Evolutionary conservation across 2,888 invertebrate species (phyloP).

Genomic region (Sarcophaga rosellei): DNA sequence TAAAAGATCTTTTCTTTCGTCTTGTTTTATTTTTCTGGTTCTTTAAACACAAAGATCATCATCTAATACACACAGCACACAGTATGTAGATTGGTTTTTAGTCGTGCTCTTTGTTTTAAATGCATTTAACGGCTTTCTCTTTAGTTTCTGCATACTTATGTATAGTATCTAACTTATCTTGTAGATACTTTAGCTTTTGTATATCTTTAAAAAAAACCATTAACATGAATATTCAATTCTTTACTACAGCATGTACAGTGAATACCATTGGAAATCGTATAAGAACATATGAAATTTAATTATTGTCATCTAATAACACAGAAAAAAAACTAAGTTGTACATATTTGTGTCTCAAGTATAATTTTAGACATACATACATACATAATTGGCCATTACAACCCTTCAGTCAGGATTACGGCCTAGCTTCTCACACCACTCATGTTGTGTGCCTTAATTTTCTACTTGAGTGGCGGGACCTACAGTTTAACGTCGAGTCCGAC

Average conservation of each 20-base stretch:
- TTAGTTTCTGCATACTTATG: neutral
- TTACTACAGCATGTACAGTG: neutral
- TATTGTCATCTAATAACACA: too few relatives aligned
- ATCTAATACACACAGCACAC: neutral
- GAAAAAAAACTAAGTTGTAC: too few relatives aligned
- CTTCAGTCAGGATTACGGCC: too few relatives aligned
- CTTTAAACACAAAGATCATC: constrained; percentile 14
- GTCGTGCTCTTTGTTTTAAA: neutral
- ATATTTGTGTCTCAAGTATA: too few relatives aligned
- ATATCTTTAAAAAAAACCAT: constrained; percentile 31
- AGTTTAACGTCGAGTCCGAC: too few relatives aligned
- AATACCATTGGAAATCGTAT: too few relatives aligned
- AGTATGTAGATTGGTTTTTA: constrained; percentile 31
- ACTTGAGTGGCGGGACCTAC: too few relatives aligned
- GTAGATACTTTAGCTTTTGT: neutral
- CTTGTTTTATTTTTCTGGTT: constrained; percentile 13
- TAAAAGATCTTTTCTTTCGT: constrained; percentile 33
- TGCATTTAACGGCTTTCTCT: constrained; percentile 18
- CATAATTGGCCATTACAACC: too few relatives aligned
- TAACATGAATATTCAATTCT: constrained; percentile 41
- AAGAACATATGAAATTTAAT: too few relatives aligned
- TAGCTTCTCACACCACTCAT: too few relatives aligned
- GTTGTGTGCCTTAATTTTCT: too few relatives aligned
- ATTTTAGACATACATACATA: too few relatives aligned
- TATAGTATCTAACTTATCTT: neutral